phyloP scores from a whole-genome alignment of 2,113 vertebrate species.

The Aspidoscelis tigris region DNA sequence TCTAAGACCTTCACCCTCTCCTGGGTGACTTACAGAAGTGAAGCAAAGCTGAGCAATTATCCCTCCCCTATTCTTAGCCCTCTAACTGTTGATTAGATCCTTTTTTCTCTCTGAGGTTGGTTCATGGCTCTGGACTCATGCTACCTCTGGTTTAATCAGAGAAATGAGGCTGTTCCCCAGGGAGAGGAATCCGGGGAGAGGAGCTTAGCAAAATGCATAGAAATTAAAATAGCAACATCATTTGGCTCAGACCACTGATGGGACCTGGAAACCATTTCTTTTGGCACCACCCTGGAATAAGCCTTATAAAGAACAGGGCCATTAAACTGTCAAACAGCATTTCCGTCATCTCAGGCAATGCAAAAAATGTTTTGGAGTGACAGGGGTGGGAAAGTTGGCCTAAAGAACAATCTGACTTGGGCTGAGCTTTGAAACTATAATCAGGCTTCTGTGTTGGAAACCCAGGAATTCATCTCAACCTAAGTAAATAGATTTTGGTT shows the following conservation, averaged over 20 bases:
- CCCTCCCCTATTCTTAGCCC: background rate
- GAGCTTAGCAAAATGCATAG: slow-evolving; percentile 43
- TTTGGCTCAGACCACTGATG: slow-evolving; percentile 25
- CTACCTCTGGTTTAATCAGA: slow-evolving; percentile 57
- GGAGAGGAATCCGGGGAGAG: slow-evolving; percentile 41
- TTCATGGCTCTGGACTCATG: slow-evolving; percentile 42
- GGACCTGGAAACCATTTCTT: slow-evolving; percentile 31
- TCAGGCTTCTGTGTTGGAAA: background rate
- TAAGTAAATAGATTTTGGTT: no score
- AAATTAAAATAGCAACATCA: slow-evolving; percentile 46
- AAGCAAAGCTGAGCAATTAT: background rate
- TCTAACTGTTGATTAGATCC: background rate
- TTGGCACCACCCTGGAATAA: slow-evolving; percentile 39
- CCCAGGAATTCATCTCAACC: no score
- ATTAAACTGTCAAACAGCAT: slow-evolving; percentile 48
- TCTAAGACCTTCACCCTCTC: no score
- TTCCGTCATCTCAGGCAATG: slow-evolving; percentile 25
- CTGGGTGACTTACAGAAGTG: no score
- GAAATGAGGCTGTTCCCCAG: slow-evolving; percentile 34
- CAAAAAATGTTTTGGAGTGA: slow-evolving; percentile 29
- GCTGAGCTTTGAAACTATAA: background rate
- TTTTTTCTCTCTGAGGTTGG: slow-evolving; percentile 29
- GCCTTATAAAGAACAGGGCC: slow-evolving; percentile 35
- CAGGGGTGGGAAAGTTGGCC: background rate
- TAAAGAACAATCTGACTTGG: background rate